Percentiles rank a stretch among this genome's conserved stretches.
phyloP scores from a whole-genome alignment of 2,113 vertebrate species.

The Lasiurus borealis region DNA sequence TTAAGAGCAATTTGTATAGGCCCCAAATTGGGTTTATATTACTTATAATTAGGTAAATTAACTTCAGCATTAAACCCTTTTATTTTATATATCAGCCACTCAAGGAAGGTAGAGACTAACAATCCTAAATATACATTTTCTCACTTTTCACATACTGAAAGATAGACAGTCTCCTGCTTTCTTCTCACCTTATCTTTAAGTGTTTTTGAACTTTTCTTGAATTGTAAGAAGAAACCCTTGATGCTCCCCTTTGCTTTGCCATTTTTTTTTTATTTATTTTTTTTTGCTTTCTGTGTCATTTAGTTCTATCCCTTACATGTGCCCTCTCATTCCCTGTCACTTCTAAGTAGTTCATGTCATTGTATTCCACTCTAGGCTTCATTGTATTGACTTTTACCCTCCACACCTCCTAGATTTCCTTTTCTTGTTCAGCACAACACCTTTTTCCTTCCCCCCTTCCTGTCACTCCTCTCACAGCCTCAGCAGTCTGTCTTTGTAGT shows the following conservation, averaged over 20 bases:
- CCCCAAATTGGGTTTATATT: not conserved
- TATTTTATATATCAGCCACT: not conserved
- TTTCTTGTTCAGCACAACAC: not conserved
- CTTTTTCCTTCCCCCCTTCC: not conserved
- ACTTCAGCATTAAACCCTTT: constrained; percentile 15
- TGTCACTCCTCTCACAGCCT: not conserved
- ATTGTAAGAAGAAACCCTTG: not conserved
- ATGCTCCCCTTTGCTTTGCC: not conserved
- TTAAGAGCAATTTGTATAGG: constrained; percentile 24
- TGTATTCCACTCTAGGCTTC: not conserved
- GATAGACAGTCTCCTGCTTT: not conserved
- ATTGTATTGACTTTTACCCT: not conserved
- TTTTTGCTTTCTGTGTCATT: not conserved
- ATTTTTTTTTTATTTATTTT: not conserved
- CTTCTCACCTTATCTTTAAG: constrained; percentile 6
- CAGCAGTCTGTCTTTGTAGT: not conserved
- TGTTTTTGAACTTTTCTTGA: constrained; percentile 17
- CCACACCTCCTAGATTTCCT: not conserved
- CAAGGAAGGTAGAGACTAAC: not conserved
- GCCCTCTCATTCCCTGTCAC: not conserved
- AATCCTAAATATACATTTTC: constrained; percentile 15
- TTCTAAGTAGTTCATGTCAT: not conserved
- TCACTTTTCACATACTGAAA: not conserved
- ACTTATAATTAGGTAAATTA: not conserved
- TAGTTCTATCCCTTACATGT: not conserved